These are phyloP conservation scores for Acromyrmex echinatior DNA, from an alignment of 1,140 invertebrate species.

Conservation along the genomic window DNA sequence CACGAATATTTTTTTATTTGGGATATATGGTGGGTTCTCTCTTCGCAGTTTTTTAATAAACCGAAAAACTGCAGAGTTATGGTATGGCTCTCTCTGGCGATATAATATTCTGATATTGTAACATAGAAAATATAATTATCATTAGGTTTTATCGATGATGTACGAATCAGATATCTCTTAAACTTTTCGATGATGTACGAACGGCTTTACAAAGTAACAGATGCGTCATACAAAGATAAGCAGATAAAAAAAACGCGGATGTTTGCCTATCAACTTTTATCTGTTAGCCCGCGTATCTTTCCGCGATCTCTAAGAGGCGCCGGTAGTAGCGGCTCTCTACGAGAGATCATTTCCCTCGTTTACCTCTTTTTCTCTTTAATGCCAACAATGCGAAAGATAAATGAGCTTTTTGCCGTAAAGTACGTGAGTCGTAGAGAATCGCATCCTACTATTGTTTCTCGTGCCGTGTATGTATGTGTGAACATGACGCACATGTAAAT, in stretches of 20 bases:
- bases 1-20: neutral
- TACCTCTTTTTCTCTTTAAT: slow-evolving; percentile 33
- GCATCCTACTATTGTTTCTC: slow-evolving; percentile 12
- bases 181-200: slow-evolving; percentile 13
- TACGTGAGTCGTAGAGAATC: slow-evolving; percentile 43
- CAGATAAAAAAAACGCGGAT: slow-evolving; percentile 67
- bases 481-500: neutral
- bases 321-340: slow-evolving; percentile 28
- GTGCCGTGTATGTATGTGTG: neutral
- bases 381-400: slow-evolving; percentile 44
- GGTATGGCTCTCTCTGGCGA: neutral
- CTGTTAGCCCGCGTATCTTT: slow-evolving; percentile 26
- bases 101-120: neutral
- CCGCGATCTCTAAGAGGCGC: slow-evolving; percentile 65
- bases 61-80: neutral
- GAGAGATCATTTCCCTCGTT: slow-evolving; percentile 59
- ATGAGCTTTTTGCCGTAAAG: slow-evolving; percentile 61
- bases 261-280: slow-evolving; percentile 68
- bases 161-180: slow-evolving; percentile 35
- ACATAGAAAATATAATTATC: slow-evolving; percentile 31
- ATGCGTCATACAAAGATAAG: slow-evolving; percentile 69
- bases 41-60: neutral
- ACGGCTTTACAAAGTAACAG: slow-evolving; percentile 56
- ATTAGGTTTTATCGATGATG: slow-evolving; percentile 43
- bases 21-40: neutral